A percentile compares a stretch with the other conserved stretches of the same genome.
These are phyloP conservation scores for Listronotus oregonensis DNA, from an alignment of 1,140 invertebrate species.

Conservation along the genomic window DNA sequence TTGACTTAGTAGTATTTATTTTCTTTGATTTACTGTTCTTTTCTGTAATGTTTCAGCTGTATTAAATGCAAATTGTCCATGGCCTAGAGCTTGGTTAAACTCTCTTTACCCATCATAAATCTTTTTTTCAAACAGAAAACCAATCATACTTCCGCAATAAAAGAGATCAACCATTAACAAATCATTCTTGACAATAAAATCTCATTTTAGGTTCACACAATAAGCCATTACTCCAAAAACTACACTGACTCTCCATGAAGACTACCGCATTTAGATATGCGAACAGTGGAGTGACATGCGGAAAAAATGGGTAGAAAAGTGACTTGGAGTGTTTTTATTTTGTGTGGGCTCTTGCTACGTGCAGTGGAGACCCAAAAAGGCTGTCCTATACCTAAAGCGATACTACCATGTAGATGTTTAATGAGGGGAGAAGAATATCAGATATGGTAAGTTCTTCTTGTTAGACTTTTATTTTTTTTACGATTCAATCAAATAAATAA, in stretches of 20 bases:
- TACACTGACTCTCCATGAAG: constrained; percentile 2
- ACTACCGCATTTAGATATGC: constrained; percentile 10
- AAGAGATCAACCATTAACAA: constrained; percentile 18
- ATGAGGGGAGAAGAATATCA: constrained; percentile 68
- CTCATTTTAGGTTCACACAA: constrained; percentile 11
- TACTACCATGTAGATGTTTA: constrained; percentile 71
- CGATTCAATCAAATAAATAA: too few species aligned
- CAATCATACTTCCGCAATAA: constrained; percentile 21
- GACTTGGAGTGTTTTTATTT: constrained; percentile 12
- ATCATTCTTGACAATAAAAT: constrained; percentile 9
- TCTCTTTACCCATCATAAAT: constrained; percentile 10
- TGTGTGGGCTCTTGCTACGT: constrained; percentile 1
- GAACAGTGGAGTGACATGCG: constrained; percentile 9
- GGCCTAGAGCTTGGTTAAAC: too few species aligned
- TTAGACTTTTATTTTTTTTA: constrained; percentile 7
- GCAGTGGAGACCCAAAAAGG: constrained; percentile 5
- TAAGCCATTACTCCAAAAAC: constrained; percentile 10
- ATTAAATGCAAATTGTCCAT: too few species aligned
- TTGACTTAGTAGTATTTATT: too few species aligned
- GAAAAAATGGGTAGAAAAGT: constrained; percentile 15
- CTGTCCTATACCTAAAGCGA: constrained; percentile 68
- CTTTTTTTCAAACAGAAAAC: constrained; percentile 4
- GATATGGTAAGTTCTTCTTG: constrained; percentile 71
- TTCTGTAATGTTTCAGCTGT: too few species aligned
- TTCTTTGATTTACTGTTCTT: too few species aligned